Evolutionary conservation across 2,797 vertebrate genomes (phyloP).

Genomic region (Anguilla obscura): DNA sequence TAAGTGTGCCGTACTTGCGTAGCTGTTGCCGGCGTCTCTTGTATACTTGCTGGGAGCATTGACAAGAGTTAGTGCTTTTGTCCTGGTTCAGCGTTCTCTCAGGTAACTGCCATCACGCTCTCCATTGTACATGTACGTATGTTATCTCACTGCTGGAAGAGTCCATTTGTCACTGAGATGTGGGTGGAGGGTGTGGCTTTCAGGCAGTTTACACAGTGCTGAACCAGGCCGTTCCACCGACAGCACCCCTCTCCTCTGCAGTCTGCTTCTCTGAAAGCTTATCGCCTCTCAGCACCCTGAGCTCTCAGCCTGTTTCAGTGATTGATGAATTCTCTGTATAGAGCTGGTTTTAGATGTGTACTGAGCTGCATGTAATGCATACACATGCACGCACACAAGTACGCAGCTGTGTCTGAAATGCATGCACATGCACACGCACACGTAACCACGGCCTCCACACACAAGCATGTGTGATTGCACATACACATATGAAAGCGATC

Average conservation of each 20-base stretch:
- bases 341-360: neutral
- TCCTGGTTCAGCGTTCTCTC: neutral
- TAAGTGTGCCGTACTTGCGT: neutral
- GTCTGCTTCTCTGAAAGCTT: neutral
- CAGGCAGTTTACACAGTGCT: neutral
- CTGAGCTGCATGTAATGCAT: neutral
- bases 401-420: neutral
- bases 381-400: neutral
- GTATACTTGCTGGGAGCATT: neutral
- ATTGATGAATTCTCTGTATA: neutral
- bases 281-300: neutral
- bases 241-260: neutral
- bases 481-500: neutral
- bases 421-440: neutral
- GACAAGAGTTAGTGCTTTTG: neutral
- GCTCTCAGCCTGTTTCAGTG: neutral
- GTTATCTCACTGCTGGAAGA: neutral
- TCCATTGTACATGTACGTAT: neutral
- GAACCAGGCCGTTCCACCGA: neutral
- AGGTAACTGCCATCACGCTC: neutral
- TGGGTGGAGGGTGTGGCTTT: neutral
- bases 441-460: neutral
- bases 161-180: neutral
- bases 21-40: neutral
- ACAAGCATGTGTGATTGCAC: neutral